Conservation (phyloP, 2,888 invertebrate species). For the Aspidiotus rigidus region DNA sequence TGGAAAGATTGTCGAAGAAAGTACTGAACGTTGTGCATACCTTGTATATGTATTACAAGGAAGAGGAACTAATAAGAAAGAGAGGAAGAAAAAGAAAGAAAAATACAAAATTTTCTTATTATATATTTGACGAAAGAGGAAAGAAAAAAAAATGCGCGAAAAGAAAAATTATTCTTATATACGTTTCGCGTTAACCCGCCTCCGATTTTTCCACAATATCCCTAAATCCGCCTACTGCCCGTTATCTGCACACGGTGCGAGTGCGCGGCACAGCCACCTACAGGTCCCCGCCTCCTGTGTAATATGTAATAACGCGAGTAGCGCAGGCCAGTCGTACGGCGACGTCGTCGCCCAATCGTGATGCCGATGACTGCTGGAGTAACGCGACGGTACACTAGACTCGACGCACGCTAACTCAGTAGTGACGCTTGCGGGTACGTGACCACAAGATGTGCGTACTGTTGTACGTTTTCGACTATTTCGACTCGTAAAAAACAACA, state of each 20-base stretch:
- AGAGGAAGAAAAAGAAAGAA: neutral
- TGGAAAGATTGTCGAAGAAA: neutral
- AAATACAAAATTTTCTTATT: neutral
- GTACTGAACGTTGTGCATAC: neutral
- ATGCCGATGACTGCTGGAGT: constrained; percentile 10
- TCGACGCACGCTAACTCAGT: neutral
- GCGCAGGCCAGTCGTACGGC: neutral
- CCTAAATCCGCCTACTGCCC: constrained; percentile 25
- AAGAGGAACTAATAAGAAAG: neutral
- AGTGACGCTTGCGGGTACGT: constrained; percentile 17
- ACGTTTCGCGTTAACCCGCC: constrained; percentile 11
- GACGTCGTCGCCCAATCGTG: constrained; percentile 26
- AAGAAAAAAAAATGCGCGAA: constrained; percentile 11
- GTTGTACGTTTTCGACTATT: constrained; percentile 5
- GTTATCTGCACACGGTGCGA: constrained; percentile 20
- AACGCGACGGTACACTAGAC: neutral
- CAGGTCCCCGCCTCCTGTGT: constrained; percentile 25
- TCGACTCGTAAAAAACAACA: too few relatives aligned
- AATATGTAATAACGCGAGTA: constrained; percentile 13
- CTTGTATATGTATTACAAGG: neutral
- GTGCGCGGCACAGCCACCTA: constrained; percentile 24
- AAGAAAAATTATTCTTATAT: neutral
- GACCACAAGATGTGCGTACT: constrained; percentile 12
- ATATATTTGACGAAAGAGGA: too few relatives aligned
- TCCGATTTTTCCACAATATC: constrained; percentile 22